Conservation (phyloP, 1,140 invertebrate species). For the Choristoneura fumiferana region DNA sequence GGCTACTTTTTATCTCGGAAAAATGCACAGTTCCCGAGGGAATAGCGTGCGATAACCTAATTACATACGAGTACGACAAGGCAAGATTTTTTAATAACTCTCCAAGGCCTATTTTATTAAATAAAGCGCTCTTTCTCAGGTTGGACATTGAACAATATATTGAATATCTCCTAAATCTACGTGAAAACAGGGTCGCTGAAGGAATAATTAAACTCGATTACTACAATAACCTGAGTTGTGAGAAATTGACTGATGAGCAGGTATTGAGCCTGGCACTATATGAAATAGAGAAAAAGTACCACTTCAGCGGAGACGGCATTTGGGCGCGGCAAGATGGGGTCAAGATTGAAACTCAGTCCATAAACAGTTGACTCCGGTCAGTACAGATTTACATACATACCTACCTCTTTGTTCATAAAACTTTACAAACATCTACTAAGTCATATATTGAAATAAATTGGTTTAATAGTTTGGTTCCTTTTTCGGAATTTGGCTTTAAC, state of each 20-base stretch:
- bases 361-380: background rate
- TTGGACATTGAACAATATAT: constrained; percentile 47
- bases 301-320: constrained; percentile 68
- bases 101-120: no score
- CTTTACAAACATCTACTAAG: no score
- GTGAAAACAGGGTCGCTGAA: constrained; percentile 19
- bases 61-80: no score
- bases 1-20: no score
- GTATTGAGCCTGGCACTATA: constrained; percentile 63
- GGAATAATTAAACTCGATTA: constrained; percentile 33
- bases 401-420: no score
- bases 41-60: no score
- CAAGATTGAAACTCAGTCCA: constrained; percentile 23
- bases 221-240: constrained; percentile 43
- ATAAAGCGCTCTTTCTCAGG: constrained; percentile 30
- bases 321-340: constrained; percentile 47
- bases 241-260: constrained; percentile 51
- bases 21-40: no score
- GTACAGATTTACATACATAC: background rate
- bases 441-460: no score
- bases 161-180: constrained; percentile 34
- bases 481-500: no score
- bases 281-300: constrained; percentile 67
- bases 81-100: no score
- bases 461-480: no score